Conservation (phyloP, 2,888 invertebrate genomes). For the Spilosoma lubricipeda region DNA sequence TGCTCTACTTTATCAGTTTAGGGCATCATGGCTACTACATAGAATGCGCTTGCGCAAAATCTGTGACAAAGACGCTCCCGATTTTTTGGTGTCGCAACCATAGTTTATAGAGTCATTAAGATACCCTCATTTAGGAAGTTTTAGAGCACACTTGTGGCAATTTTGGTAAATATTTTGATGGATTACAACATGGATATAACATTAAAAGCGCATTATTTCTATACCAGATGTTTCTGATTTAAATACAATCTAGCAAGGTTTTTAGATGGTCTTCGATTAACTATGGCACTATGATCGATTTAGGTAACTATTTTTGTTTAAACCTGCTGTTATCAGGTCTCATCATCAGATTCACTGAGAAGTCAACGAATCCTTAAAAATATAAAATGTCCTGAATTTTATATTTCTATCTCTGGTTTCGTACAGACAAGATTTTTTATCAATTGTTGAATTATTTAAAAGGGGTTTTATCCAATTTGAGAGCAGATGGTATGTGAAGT, state of each 20-base stretch:
- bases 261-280: too few species aligned
- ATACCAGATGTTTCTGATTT: background rate
- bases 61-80: conserved; percentile 40
- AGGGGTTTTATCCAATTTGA: background rate
- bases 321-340: too few species aligned
- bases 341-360: too few species aligned
- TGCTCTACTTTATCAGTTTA: conserved; percentile 38
- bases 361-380: too few species aligned
- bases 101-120: conserved; percentile 45
- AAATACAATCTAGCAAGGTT: background rate
- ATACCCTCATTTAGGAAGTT: conserved; percentile 41
- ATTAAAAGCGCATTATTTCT: background rate
- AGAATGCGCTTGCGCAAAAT: conserved; percentile 42
- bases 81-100: conserved; percentile 44
- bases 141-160: conserved; percentile 29
- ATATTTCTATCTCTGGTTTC: too few species aligned
- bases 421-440: too few species aligned
- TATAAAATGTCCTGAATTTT: background rate
- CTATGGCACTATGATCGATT: too few species aligned
- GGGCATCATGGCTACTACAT: conserved; percentile 31
- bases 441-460: too few species aligned
- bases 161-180: conserved; percentile 5
- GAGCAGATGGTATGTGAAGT: background rate
- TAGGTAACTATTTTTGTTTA: too few species aligned
- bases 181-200: conserved; percentile 4